phyloP scores from a whole-genome alignment of 23 tunicate genomes.

The Ciona savignyi region DNA sequence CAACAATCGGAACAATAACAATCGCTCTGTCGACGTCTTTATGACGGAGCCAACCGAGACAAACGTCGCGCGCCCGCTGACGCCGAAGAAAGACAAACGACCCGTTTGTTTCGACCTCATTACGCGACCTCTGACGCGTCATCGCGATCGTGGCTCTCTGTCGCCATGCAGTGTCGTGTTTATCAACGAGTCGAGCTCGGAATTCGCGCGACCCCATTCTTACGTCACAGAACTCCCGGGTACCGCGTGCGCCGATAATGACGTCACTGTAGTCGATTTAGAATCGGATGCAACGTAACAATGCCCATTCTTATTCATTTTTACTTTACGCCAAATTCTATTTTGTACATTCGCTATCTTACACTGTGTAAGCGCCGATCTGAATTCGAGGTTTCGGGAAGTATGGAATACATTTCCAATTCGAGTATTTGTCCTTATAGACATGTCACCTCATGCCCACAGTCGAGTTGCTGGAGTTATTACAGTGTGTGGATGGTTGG shows the following conservation, averaged over 20 bases:
- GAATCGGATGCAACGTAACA: neutral
- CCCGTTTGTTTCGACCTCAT: neutral
- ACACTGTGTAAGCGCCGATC: no score
- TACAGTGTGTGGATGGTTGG: no score
- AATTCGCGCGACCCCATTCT: neutral
- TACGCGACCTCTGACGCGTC: neutral
- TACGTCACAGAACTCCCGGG: neutral
- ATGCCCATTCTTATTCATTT: no score
- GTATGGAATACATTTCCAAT: no score
- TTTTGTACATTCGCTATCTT: neutral
- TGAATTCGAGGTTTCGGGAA: no score
- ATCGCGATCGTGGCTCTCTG: neutral
- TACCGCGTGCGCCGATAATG: neutral
- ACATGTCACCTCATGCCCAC: no score
- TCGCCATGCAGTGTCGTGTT: neutral
- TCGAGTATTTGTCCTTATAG: no score
- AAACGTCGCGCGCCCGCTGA: neutral
- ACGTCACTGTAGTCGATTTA: neutral
- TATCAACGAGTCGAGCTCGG: neutral
- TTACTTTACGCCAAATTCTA: no score
- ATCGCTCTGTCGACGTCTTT: neutral
- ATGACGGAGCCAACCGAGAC: neutral
- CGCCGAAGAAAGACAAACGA: neutral
- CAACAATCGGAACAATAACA: constrained; percentile 13
- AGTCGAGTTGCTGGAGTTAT: no score